These are phyloP conservation scores for Drosophila bipectinata DNA, from an alignment of 1,140 invertebrate genomes.

Conservation along the genomic window DNA sequence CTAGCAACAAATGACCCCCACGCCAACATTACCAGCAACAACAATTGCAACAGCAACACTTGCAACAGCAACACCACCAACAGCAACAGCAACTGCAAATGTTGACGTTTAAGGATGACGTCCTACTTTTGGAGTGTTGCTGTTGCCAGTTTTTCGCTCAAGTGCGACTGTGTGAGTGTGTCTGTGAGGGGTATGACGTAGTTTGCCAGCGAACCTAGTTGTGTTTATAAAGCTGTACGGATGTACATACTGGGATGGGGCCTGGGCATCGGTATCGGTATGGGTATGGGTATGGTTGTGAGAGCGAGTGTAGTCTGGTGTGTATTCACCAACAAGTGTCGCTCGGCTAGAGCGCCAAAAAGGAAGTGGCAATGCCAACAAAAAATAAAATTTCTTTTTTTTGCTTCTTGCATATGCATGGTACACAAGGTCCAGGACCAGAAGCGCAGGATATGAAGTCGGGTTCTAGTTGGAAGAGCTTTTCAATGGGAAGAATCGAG, in stretches of 20 bases:
- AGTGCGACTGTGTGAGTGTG: conserved; percentile 22
- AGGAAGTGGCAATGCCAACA: not conserved
- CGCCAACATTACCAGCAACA: not conserved
- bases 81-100: conserved; percentile 39
- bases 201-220: conserved; percentile 35
- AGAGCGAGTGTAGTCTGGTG: conserved; percentile 18
- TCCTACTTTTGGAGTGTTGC: conserved; percentile 63
- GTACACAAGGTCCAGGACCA: not conserved
- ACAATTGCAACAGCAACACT: conserved; percentile 3
- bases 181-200: conserved; percentile 61
- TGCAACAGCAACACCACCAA: not conserved
- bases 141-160: conserved; percentile 30
- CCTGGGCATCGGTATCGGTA: too few species aligned
- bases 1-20: conserved; percentile 22
- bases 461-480: too few species aligned
- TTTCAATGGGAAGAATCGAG: too few species aligned
- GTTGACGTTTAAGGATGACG: conserved; percentile 70
- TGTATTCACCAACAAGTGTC: conserved; percentile 74
- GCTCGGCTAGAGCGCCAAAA: conserved; percentile 48
- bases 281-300: not conserved
- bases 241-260: not conserved
- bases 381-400: conserved; percentile 7
- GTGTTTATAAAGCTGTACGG: conserved; percentile 11
- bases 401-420: not conserved
- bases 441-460: not conserved